phyloP scores from a whole-genome alignment of 2,888 invertebrate species.

The Abrostola triplasia region DNA sequence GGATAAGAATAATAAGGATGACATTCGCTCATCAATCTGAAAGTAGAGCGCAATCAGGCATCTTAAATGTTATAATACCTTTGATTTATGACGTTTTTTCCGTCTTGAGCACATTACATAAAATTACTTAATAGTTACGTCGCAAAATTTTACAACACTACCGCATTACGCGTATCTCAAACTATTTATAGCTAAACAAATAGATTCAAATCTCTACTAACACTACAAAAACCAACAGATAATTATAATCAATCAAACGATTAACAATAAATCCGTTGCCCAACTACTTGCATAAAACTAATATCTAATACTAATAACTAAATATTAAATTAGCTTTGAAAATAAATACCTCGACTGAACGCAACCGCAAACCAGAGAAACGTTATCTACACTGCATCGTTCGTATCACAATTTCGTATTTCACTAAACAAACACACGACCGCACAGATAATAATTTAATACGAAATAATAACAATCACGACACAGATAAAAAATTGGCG shows the following conservation, averaged over 20 bases:
- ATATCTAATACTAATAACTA: neutral
- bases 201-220: neutral
- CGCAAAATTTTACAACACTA: neutral
- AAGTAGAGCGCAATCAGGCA: too few species aligned
- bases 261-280: neutral
- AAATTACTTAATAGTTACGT: neutral
- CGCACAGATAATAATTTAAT: conserved; percentile 57
- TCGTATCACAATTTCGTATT: conserved; percentile 70
- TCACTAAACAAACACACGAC: conserved; percentile 79
- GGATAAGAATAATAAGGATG: too few species aligned
- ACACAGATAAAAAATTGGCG: conserved; percentile 40
- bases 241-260: neutral
- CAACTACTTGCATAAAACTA: conserved; percentile 4
- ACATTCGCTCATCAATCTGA: too few species aligned
- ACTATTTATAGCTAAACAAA: neutral
- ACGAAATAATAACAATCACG: conserved; percentile 45
- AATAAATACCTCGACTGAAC: conserved; percentile 67
- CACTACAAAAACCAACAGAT: neutral
- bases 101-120: too few species aligned
- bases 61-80: too few species aligned
- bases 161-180: neutral
- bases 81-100: too few species aligned
- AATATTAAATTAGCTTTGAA: conserved; percentile 57
- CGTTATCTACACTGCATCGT: conserved; percentile 75
- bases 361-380: conserved; percentile 78